These are phyloP conservation scores for Girardinichthys multiradiatus DNA, from an alignment of 2,113 vertebrate genomes.

Conservation along the genomic window DNA sequence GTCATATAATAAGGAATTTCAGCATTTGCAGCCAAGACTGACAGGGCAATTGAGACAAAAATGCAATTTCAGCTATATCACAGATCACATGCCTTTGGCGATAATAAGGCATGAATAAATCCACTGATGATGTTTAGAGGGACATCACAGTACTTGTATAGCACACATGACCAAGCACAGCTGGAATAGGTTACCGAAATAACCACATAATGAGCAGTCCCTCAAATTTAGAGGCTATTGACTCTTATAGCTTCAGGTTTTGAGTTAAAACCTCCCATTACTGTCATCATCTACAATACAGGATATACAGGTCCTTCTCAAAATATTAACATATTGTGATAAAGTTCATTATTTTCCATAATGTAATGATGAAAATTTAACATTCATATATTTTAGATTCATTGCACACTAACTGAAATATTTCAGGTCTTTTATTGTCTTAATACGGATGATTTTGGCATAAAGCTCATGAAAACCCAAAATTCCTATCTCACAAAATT, in stretches of 20 bases:
- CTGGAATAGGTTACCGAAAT: conserved; percentile 24
- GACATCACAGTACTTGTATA: conserved; percentile 19
- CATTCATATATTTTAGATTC: no score
- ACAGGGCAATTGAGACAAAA: conserved; percentile 5
- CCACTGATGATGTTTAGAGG: conserved; percentile 42
- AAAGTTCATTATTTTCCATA: no score
- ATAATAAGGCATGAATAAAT: conserved; percentile 26
- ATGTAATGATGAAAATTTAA: no score
- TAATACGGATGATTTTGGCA: no score
- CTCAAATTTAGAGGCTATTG: conserved; percentile 21
- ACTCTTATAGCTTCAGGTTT: conserved; percentile 3
- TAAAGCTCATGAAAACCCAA: no score
- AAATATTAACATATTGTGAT: no score
- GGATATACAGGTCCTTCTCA: no score
- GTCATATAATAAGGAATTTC: neutral
- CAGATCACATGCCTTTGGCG: conserved; percentile 14
- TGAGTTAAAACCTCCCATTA: conserved; percentile 12
- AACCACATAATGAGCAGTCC: conserved; percentile 17
- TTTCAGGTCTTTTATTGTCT: no score
- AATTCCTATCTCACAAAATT: no score
- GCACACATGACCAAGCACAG: conserved; percentile 28
- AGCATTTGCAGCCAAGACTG: neutral
- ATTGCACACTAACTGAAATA: no score
- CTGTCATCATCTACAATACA: neutral
- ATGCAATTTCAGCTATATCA: conserved; percentile 8